phyloP scores from a whole-genome alignment of 2,113 vertebrate species.

The Crypturellus undulatus region DNA sequence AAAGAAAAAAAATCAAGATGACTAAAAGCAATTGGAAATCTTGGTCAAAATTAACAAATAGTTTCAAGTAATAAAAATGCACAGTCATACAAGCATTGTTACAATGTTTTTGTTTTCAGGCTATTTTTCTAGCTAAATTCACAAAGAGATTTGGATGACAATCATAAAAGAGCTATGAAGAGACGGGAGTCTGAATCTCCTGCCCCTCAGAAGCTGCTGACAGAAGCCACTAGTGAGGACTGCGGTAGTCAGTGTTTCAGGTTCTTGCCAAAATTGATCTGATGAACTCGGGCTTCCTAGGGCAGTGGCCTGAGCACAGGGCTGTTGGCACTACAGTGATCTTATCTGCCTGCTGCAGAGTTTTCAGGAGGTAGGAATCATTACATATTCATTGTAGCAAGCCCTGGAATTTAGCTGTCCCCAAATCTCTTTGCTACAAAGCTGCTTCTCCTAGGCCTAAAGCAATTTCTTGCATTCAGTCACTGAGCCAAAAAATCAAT shows the following conservation, averaged over 20 bases:
- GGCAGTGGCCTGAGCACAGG: background rate
- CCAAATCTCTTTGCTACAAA: background rate
- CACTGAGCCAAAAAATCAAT: background rate
- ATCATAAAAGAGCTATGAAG: background rate
- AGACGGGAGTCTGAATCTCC: background rate
- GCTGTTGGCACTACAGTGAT: background rate
- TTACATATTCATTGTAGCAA: background rate
- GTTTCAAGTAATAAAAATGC: background rate
- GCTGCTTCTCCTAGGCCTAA: background rate
- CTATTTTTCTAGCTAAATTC: background rate
- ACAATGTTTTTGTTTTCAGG: background rate
- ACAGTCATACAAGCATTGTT: background rate
- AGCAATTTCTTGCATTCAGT: background rate
- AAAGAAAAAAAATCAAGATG: accelerated
- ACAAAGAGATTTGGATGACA: background rate
- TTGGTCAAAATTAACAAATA: background rate
- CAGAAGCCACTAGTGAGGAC: background rate
- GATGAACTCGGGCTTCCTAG: background rate
- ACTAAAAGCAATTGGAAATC: background rate
- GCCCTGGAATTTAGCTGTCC: background rate
- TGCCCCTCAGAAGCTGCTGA: background rate
- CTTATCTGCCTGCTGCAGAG: background rate
- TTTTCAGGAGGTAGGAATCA: background rate
- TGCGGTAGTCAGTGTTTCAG: background rate
- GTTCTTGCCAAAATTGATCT: background rate